phyloP scores from a whole-genome alignment of 2,888 invertebrate species.

The Stegophylla sp. region DNA sequence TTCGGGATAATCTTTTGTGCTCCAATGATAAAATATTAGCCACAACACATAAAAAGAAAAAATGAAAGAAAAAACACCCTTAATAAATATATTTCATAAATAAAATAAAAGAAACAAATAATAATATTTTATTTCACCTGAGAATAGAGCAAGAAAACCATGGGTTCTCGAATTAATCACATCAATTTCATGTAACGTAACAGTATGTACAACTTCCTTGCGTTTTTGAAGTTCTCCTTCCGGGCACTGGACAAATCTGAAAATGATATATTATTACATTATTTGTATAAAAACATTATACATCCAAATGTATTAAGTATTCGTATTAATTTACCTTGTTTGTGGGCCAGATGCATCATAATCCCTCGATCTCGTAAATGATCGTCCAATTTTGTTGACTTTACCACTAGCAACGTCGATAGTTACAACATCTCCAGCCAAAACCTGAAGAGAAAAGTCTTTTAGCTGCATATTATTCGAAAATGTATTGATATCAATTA shows the following conservation, averaged over 20 bases:
- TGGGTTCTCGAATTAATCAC: conserved; percentile 98
- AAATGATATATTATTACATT: not conserved
- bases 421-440: conserved; percentile 95
- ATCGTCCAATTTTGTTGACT: conserved; percentile 87
- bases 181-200: conserved; percentile 98
- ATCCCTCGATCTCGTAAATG: conserved; percentile 94
- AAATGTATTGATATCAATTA: conserved; percentile 63
- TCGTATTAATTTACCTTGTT: conserved; percentile 63
- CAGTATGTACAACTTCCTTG: conserved; percentile 96
- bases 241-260: conserved; percentile 93
- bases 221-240: conserved; percentile 98
- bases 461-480: not conserved
- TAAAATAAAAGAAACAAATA: no score
- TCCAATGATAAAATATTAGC: no score
- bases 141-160: conserved; percentile 95
- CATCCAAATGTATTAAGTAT: not conserved
- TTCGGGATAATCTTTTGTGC: no score
- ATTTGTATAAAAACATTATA: no score
- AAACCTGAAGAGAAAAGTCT: conserved; percentile 68
- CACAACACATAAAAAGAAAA: no score
- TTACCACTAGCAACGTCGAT: conserved; percentile 98
- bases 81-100: no score
- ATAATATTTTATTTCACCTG: conserved; percentile 70
- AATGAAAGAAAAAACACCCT: no score
- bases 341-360: conserved; percentile 93